These are phyloP conservation scores for Cyprinodon tularosa DNA, from an alignment of 2,113 vertebrate genomes.

Conservation along the genomic window DNA sequence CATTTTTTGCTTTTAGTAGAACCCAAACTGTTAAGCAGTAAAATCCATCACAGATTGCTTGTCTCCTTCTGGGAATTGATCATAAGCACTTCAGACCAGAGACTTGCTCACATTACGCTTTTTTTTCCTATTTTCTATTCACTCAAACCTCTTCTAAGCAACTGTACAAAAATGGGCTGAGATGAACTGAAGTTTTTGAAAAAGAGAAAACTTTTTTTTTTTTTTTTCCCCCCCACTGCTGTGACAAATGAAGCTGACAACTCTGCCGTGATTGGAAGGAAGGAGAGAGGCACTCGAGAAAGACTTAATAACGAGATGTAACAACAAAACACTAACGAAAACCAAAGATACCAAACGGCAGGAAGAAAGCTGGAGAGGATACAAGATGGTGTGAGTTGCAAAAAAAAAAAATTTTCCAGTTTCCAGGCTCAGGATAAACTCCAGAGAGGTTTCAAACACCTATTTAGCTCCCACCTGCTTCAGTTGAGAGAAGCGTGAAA, in stretches of 20 bases:
- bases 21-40: conserved; percentile 11
- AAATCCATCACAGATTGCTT: conserved; percentile 47
- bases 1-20: conserved; percentile 51
- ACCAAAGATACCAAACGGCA: conserved; percentile 20
- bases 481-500: conserved; percentile 55
- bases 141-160: conserved; percentile 17
- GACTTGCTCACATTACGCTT: conserved; percentile 47
- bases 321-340: conserved; percentile 38
- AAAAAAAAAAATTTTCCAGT: conserved; percentile 59
- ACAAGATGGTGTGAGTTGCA: conserved; percentile 33
- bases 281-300: not conserved
- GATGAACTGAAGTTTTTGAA: conserved; percentile 51
- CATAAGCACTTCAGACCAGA: conserved; percentile 61
- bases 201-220: conserved; percentile 27
- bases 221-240: conserved; percentile 38
- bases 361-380: conserved; percentile 18
- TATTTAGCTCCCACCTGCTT: conserved; percentile 68
- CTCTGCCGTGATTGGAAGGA: conserved; percentile 17
- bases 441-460: conserved; percentile 66
- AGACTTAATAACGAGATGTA: conserved; percentile 30
- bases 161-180: conserved; percentile 1
- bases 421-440: conserved; percentile 67
- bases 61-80: conserved; percentile 60
- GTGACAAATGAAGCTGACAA: conserved; percentile 43
- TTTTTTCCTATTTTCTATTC: conserved; percentile 8